Evolutionary conservation across 2,888 invertebrate species (phyloP), one percentile per base, ranked within the genome.

Genomic region (Polymixis lichenea): DNA sequence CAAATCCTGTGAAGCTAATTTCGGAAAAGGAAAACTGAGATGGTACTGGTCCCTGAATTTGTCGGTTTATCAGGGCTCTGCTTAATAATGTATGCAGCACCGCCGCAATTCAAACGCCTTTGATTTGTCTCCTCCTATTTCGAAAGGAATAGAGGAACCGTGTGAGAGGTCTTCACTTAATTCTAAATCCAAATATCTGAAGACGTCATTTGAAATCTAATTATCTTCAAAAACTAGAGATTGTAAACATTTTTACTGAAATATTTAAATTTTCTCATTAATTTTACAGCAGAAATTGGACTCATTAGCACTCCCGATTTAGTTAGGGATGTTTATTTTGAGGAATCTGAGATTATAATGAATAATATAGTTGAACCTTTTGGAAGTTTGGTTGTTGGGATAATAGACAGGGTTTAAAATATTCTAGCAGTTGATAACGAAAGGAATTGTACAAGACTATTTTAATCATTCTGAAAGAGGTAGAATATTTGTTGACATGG

Each of bases 11-110:
- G 0, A 5, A 19, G 46, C 2, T 1, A 32, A 60, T 79, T 79
- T 13, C 2, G 0, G 13, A 60, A 55, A 9, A 9, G 61, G 7
- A 67, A n/a, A 25, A 43, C 6, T 67, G 72, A 73, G 79, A 83
- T 82, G 77, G 78, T 77, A 58, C 75, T 77, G 80, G 84, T 85
- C 78, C 73, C 82, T 72, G 82, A 90, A 90, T 90, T 91, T 89
- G 89, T 88, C 86, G 89, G 89, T 89, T 91, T 92, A 91, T 90
- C 90, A 91, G 87, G 83, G 84, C 82, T 86, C 80, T 86, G 83
- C 88, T 92, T 91, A 91, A 93, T 94, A 93, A 93, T 93, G 92
- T 93, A 93, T 93, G 93, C 93, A 91, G 89, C 87, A 83, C 84
- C 72, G 77, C 91, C 92, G 88, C 91, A 90, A 88, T 90, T 60